Conservation (phyloP, 2,113 vertebrate species). For the Poicephalus meyeri region DNA sequence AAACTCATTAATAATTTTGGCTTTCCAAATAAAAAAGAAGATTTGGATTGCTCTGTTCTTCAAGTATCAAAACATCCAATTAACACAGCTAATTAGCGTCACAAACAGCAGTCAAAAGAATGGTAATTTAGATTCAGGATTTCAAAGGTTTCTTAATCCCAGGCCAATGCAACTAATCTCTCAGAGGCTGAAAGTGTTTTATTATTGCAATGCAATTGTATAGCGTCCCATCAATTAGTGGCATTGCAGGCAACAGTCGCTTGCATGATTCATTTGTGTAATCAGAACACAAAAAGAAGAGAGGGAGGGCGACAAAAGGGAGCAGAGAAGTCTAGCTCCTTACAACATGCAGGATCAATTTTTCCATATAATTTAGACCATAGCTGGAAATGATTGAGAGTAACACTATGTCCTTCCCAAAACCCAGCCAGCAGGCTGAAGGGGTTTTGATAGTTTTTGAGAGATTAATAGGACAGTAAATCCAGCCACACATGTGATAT, state of each 20-base stretch:
- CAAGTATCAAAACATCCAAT: slow-evolving; percentile 91
- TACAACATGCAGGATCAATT: slow-evolving; percentile 23
- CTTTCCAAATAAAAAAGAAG: slow-evolving; percentile 65
- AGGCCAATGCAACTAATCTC: slow-evolving; percentile 76
- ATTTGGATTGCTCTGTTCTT: slow-evolving; percentile 83
- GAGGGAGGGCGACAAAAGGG: background rate
- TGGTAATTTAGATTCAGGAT: slow-evolving; percentile 80
- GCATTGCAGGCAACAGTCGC: slow-evolving; percentile 63
- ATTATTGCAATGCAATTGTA: slow-evolving; percentile 74
- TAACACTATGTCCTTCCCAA: slow-evolving; percentile 16
- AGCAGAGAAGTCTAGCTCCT: background rate
- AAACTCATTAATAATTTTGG: slow-evolving; percentile 81
- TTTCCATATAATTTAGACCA: slow-evolving; percentile 39
- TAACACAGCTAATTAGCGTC: slow-evolving; percentile 97
- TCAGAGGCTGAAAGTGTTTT: slow-evolving; percentile 75
- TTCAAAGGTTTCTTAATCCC: slow-evolving; percentile 81
- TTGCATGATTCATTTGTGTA: slow-evolving; percentile 67
- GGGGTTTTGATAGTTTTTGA: background rate
- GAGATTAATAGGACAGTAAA: background rate
- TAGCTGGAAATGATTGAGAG: slow-evolving; percentile 23
- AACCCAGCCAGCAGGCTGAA: background rate
- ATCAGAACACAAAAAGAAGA: slow-evolving; percentile 30
- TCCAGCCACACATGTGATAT: background rate
- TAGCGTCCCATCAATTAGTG: slow-evolving; percentile 76
- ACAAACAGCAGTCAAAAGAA: slow-evolving; percentile 85